Evolutionary conservation across 1,140 invertebrate genomes (phyloP), one percentile per base, ranked within the genome.

Genomic region (Dolichoris vasculosae): DNA sequence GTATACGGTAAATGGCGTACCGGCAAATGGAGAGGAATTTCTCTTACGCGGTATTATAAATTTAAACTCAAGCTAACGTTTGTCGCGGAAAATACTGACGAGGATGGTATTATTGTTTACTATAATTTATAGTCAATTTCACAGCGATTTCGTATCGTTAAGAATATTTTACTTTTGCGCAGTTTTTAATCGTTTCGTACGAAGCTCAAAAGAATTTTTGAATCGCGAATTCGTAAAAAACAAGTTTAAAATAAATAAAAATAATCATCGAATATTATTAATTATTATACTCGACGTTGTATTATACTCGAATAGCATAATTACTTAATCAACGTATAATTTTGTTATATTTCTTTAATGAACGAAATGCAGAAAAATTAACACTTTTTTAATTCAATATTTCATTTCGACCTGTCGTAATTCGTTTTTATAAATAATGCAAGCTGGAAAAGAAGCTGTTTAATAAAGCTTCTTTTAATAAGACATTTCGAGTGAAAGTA

Each of bases 401-500:
- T 51, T 76, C 30, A 51, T 76, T 51, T 51, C 17, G 30, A 35
- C 0, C 46, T 6, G n/a, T 1, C 20, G 35, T 32, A 23, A 51
- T 23, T 76, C n/a, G 26, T 1, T 43, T 9, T 76, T 9, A 76
- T 76, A 76, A 76, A 76, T 51, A 76, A 32, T 17, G 43, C 9
- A 20, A 51, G 43, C 1, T 73, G 69, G 43, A 76, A 76, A 51
- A 48, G 46, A 30, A 51, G 30, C 4, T 23, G 75, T 40, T 35
- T 71, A 71, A 81, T 81, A 81, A 81, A 51, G 79, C 13, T 32
- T 30, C 67, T 55, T 69, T 78, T 84, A 78, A 78, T 64, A 78
- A 78, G 77, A 78, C 67, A 64, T 67, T 83, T 43, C 69, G 63
- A 77, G 46, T 69, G 43, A 77, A 64, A 51, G 43, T 43, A 48